phyloP scores from a whole-genome alignment of 2,797 vertebrate species.

The Argyrosomus regius region DNA sequence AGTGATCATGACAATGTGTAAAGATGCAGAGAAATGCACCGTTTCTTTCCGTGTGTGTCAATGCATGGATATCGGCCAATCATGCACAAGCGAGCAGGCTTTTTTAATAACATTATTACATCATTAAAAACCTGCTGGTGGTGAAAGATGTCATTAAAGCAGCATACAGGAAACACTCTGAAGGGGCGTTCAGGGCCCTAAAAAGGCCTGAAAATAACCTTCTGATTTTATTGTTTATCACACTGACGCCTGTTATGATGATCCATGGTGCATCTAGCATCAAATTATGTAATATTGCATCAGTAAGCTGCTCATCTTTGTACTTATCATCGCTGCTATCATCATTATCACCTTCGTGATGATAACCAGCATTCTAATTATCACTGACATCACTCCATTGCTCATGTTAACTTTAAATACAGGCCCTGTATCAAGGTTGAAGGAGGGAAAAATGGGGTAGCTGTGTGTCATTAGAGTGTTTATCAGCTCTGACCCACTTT shows the following conservation, averaged over 20 bases:
- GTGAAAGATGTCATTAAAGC: not conserved
- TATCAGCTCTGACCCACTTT: constrained; percentile 73
- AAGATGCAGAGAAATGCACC: not conserved
- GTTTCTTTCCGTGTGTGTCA: constrained; percentile 5
- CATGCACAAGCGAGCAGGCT: not conserved
- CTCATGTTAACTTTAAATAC: constrained; percentile 22
- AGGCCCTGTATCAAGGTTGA: constrained; percentile 26
- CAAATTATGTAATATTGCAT: constrained; percentile 71
- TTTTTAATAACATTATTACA: not conserved
- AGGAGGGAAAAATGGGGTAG: not conserved
- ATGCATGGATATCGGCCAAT: constrained; percentile 24
- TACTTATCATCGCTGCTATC: constrained; percentile 20
- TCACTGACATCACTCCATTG: constrained; percentile 25
- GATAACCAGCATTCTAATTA: constrained; percentile 26
- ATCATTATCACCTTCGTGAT: constrained; percentile 22
- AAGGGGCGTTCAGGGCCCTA: constrained; percentile 7
- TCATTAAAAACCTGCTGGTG: too few relatives aligned
- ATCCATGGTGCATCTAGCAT: constrained; percentile 38
- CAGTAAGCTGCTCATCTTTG: constrained; percentile 50
- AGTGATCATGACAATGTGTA: not conserved
- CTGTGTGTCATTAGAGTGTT: constrained; percentile 57
- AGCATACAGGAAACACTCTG: constrained; percentile 13
- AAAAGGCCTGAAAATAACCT: constrained; percentile 49
- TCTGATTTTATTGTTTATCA: constrained; percentile 37
- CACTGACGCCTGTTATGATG: constrained; percentile 17